A percentile compares a stretch with the other conserved stretches of the same genome.
Conservation (phyloP, 2,797 vertebrate species). For the Adrianichthys oophorus region DNA sequence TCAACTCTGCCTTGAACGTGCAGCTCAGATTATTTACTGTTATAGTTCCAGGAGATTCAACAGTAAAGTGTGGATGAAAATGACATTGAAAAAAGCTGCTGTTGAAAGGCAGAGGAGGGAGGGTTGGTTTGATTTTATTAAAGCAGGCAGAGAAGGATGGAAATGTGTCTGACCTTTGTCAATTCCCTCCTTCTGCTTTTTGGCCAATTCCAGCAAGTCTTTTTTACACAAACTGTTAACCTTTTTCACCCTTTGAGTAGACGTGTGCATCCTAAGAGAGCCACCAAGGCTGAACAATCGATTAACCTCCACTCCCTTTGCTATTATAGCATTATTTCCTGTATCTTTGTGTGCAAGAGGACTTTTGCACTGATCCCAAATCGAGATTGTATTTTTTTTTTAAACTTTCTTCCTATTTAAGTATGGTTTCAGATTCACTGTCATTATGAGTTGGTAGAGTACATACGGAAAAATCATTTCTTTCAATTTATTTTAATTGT, state of each 20-base stretch:
- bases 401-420: not conserved
- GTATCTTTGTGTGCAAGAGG: slow-evolving; percentile 6
- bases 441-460: slow-evolving; percentile 9
- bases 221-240: slow-evolving; percentile 39
- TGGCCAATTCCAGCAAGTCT: slow-evolving; percentile 27
- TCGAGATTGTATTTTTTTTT: slow-evolving; percentile 2
- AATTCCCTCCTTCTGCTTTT: slow-evolving; percentile 26
- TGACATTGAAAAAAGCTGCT: slow-evolving; percentile 3
- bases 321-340: slow-evolving; percentile 31
- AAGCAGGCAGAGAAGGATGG: slow-evolving; percentile 42
- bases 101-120: slow-evolving; percentile 29
- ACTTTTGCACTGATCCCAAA: slow-evolving; percentile 15
- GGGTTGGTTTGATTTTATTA: slow-evolving; percentile 43
- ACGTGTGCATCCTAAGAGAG: not conserved
- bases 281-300: slow-evolving; percentile 10
- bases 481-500: not conserved
- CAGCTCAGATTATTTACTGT: not conserved
- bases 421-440: not conserved
- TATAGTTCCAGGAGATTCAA: not conserved
- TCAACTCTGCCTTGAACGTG: not conserved
- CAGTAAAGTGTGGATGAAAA: not conserved
- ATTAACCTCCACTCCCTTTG: slow-evolving; percentile 32
- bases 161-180: slow-evolving; percentile 54
- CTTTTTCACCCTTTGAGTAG: slow-evolving; percentile 24
- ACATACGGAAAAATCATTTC: slow-evolving; percentile 7